phyloP scores from a whole-genome alignment of 2,888 invertebrate genomes.

The Noctua comes region DNA sequence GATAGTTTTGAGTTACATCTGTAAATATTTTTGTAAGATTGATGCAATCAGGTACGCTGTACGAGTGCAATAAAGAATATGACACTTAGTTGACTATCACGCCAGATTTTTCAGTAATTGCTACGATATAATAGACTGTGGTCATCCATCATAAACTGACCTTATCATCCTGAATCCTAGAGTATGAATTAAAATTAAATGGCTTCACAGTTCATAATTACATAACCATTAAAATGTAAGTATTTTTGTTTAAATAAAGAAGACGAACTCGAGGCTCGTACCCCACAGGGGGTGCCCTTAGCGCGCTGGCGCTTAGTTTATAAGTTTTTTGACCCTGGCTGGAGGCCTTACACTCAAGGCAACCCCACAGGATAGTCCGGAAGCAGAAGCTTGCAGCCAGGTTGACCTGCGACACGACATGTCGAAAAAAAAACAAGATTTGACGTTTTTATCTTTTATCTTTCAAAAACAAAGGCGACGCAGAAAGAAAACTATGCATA shows the following conservation, averaged over 20 bases:
- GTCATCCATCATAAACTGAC: not conserved
- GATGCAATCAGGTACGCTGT: not conserved
- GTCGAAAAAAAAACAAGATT: too few relatives aligned
- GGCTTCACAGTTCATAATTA: not conserved
- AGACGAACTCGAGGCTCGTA: too few relatives aligned
- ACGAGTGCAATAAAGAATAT: not conserved
- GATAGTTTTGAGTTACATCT: conserved; percentile 20
- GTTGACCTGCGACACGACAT: too few relatives aligned
- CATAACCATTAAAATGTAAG: not conserved
- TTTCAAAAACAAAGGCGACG: not conserved
- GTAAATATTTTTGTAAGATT: conserved; percentile 35
- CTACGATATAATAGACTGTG: not conserved
- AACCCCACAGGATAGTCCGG: too few relatives aligned
- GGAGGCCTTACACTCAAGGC: too few relatives aligned
- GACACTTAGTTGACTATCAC: not conserved
- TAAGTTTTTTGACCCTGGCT: too few relatives aligned
- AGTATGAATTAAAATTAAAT: not conserved
- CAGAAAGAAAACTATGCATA: not conserved
- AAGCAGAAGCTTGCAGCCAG: too few relatives aligned
- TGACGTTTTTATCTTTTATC: not conserved
- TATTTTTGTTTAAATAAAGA: not conserved
- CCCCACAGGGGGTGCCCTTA: too few relatives aligned
- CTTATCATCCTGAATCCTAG: not conserved
- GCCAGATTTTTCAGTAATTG: not conserved
- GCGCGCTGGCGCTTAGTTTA: too few relatives aligned